Percentiles rank a stretch among this genome's conserved stretches.
phyloP scores from a whole-genome alignment of 2,888 invertebrate species.

The Eristalinus aeneus region DNA sequence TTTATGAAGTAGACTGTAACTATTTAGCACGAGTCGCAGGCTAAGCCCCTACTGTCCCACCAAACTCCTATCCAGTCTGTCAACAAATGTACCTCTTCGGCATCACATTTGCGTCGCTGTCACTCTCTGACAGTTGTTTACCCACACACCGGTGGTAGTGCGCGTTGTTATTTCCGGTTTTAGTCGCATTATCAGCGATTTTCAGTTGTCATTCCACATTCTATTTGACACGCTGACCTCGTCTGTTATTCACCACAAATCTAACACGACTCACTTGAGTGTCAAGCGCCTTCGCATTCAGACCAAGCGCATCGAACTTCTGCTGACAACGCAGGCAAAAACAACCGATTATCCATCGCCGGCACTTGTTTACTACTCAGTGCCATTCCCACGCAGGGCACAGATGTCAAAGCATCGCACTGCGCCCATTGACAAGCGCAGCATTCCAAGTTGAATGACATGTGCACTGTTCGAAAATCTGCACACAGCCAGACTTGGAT shows the following conservation, averaged over 20 bases:
- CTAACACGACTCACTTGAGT: not conserved
- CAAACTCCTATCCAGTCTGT: too few relatives aligned
- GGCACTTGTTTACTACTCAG: not conserved
- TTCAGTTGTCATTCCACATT: not conserved
- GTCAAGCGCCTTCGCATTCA: not conserved
- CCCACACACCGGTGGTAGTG: not conserved
- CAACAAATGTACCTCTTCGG: too few relatives aligned
- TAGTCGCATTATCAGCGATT: not conserved
- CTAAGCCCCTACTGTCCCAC: too few relatives aligned
- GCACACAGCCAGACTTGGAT: not conserved
- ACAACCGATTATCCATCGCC: not conserved
- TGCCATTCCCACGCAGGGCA: not conserved
- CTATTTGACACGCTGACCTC: not conserved
- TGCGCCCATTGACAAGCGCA: not conserved
- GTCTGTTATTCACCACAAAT: not conserved
- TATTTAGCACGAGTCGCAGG: too few relatives aligned
- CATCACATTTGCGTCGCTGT: too few relatives aligned
- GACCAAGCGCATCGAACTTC: not conserved
- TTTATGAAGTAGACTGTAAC: too few relatives aligned
- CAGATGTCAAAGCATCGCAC: conserved; percentile 1
- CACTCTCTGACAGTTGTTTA: not conserved
- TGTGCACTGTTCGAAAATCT: not conserved
- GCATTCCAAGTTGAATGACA: conserved; percentile 55
- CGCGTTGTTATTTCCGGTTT: not conserved
- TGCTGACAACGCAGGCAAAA: not conserved